Evolutionary conservation across 2,888 invertebrate species (phyloP).

Genomic region (Sphaeridia pumilis): DNA sequence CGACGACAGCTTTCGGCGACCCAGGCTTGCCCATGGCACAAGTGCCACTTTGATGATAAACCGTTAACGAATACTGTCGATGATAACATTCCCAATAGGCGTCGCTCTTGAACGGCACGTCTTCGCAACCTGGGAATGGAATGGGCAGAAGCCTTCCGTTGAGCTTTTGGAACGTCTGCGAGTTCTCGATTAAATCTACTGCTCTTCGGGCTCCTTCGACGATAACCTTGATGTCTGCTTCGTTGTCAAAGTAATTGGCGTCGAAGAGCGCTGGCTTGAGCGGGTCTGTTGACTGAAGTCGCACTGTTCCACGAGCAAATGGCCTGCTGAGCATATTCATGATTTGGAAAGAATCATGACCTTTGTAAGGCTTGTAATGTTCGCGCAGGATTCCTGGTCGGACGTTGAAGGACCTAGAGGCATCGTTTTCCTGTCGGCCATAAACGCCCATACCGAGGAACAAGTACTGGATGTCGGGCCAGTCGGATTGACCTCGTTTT

Average conservation of each 20-base stretch:
- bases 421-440: constrained; percentile 20
- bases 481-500: constrained; percentile 18
- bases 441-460: constrained; percentile 30
- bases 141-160: constrained; percentile 11
- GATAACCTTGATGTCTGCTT: constrained; percentile 24
- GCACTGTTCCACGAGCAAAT: constrained; percentile 24
- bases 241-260: constrained; percentile 29
- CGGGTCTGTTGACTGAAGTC: constrained; percentile 25
- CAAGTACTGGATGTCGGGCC: constrained; percentile 32
- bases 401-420: constrained; percentile 31
- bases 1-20: constrained; percentile 27
- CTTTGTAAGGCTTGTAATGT: constrained; percentile 20
- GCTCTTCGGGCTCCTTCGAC: constrained; percentile 24
- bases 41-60: constrained; percentile 30
- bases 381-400: constrained; percentile 25
- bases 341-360: constrained; percentile 30
- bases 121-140: constrained; percentile 17
- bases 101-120: constrained; percentile 22
- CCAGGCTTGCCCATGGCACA: constrained; percentile 29
- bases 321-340: constrained; percentile 33
- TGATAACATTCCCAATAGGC: constrained; percentile 30
- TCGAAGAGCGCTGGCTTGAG: constrained; percentile 23
- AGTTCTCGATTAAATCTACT: constrained; percentile 24
- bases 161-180: constrained; percentile 21
- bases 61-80: constrained; percentile 27